Conservation (phyloP, 2,797 vertebrate species). For the Sebastes minor region DNA sequence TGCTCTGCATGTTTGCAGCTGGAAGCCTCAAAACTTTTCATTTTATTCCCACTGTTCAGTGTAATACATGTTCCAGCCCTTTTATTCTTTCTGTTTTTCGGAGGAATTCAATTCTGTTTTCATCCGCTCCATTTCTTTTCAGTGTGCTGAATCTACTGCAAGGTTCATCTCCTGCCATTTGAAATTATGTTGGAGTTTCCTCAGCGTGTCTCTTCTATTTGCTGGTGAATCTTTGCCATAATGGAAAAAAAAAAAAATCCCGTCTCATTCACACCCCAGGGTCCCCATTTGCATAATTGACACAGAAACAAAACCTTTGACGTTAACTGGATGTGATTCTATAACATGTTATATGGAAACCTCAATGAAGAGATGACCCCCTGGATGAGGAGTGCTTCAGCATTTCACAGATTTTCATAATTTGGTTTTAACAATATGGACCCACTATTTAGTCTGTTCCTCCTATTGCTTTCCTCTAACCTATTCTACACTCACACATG, state of each 20-base stretch:
- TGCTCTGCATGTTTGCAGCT: conserved; percentile 58
- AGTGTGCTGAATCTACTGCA: conserved; percentile 41
- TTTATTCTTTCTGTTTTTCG: conserved; percentile 63
- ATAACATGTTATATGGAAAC: neutral
- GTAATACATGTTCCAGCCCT: conserved; percentile 54
- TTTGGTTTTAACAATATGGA: neutral
- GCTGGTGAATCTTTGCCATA: conserved; percentile 38
- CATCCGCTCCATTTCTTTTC: conserved; percentile 68
- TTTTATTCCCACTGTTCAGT: conserved; percentile 47
- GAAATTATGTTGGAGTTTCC: conserved; percentile 51
- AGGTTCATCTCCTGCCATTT: conserved; percentile 61
- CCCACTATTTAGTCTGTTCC: neutral
- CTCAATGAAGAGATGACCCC: neutral
- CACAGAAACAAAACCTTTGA: conserved; percentile 37
- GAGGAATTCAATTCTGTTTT: conserved; percentile 72
- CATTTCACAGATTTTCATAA: neutral
- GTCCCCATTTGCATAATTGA: conserved; percentile 38
- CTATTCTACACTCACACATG: conserved; percentile 21
- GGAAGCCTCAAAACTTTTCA: conserved; percentile 39
- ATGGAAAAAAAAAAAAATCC: conserved; percentile 45
- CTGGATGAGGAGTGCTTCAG: neutral
- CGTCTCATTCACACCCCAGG: neutral
- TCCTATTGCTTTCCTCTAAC: neutral
- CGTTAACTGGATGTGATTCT: neutral
- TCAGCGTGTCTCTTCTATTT: conserved; percentile 33